Base-by-base conservation (phyloP, 2,888 invertebrate genomes). In the Diplazon laetatorius region DNA sequence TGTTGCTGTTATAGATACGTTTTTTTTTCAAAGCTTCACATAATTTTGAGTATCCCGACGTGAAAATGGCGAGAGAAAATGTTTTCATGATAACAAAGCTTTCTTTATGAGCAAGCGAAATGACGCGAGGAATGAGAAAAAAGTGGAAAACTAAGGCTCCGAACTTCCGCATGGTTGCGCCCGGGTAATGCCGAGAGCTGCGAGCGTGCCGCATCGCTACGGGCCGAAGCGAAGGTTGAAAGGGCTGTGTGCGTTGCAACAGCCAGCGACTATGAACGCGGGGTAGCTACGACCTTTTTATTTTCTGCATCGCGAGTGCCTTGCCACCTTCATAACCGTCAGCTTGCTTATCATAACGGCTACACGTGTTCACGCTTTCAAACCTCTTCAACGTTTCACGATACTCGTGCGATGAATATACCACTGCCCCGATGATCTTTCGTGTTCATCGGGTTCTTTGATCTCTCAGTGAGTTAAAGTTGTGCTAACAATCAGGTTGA, bases 131-230 rank as follows among this genome's bases (percentile, higher is more conserved):
- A 48, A 59, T 30, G 65, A 25, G 59, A 50, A 6, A 30, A 6
- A 30, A n/a, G n/a, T 30, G 30, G 6, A 30, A 30, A 30, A 30
- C 30, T 2, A 30, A 18, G 42, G 66, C 50, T 66, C 59, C 46
- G 37, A 66, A 44, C 50, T 76, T 76, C 65, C 76, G 50, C 76
- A 71, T 66, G 70, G 59, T 50, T 71, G 76, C 18, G 2, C 50
- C 16, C 44, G 65, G 30, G 52, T 71, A 65, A 66, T 71, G 50
- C 59, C 44, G 71, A 65, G 52, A 60, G 44, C 22, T n/a, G 44
- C 9, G 46, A 55, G 48, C 63, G 62, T 35, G 65, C 37, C 35
- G 35, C 39, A 44, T 59, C 35, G 74, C 50, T 50, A 52, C 52
- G 59, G 66, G 30, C 68, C 44, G 22, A 10, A 39, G 48, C 22